A percentile compares a stretch with the other conserved stretches of the same genome.
Conservation (phyloP, 2,888 invertebrate genomes). For the Cephus pulcher region DNA sequence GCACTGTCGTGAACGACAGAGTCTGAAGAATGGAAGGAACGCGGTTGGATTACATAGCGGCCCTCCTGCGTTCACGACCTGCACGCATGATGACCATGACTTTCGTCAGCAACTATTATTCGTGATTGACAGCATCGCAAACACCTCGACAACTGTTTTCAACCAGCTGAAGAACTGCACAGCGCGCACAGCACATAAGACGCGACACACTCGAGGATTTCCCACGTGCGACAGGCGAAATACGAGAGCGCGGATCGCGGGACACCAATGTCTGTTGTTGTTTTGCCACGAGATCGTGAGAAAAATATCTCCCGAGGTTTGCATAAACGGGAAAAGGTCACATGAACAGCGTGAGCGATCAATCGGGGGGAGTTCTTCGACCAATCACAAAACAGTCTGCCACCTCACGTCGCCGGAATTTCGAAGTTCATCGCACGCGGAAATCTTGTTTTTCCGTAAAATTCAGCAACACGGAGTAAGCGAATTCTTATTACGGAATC, state of each 20-base stretch:
- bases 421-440: constrained; percentile 14
- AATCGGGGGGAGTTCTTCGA: constrained; percentile 37
- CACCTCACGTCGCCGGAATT: constrained; percentile 22
- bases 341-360: constrained; percentile 51
- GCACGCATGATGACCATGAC: constrained; percentile 50
- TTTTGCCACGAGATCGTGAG: constrained; percentile 54
- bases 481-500: neutral
- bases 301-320: constrained; percentile 48
- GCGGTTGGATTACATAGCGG: constrained; percentile 39
- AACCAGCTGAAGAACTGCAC: constrained; percentile 3
- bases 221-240: constrained; percentile 16
- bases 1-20: neutral
- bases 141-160: constrained; percentile 9
- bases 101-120: constrained; percentile 44
- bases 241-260: constrained; percentile 23
- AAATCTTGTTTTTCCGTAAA: constrained; percentile 14
- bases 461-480: neutral
- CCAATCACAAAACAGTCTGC: constrained; percentile 37
- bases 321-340: constrained; percentile 57
- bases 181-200: constrained; percentile 5
- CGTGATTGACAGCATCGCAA: constrained; percentile 14
- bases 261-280: constrained; percentile 49
- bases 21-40: neutral
- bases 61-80: constrained; percentile 36
- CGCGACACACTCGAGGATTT: neutral